A percentile compares a stretch with the other conserved stretches of the same genome.
These are phyloP conservation scores for Acanthoscelides obtectus DNA, from an alignment of 2,888 invertebrate genomes.

Conservation along the genomic window DNA sequence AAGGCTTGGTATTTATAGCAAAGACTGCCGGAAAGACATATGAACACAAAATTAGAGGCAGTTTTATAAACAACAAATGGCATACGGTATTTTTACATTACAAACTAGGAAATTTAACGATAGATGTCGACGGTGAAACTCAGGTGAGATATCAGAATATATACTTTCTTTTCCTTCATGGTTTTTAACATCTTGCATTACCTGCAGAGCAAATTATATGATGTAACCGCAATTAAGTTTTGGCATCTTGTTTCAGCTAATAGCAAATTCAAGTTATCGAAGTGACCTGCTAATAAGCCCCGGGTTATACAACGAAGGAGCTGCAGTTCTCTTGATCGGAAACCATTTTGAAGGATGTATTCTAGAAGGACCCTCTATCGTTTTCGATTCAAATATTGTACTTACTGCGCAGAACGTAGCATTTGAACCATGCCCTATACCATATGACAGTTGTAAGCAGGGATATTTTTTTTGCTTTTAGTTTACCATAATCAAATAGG, in stretches of 20 bases:
- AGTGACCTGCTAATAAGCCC: slow-evolving; percentile 68
- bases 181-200: no score
- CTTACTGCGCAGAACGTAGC: slow-evolving; percentile 60
- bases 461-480: neutral
- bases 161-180: neutral
- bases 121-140: slow-evolving; percentile 51
- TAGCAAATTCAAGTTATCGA: slow-evolving; percentile 77
- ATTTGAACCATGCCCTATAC: slow-evolving; percentile 73
- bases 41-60: slow-evolving; percentile 62
- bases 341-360: slow-evolving; percentile 80
- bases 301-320: slow-evolving; percentile 66
- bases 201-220: no score
- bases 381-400: slow-evolving; percentile 63
- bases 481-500: neutral
- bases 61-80: slow-evolving; percentile 77
- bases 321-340: slow-evolving; percentile 72
- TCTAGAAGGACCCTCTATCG: slow-evolving; percentile 79
- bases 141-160: slow-evolving; percentile 47
- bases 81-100: slow-evolving; percentile 68
- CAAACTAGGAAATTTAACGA: slow-evolving; percentile 55
- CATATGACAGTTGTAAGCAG: slow-evolving; percentile 64
- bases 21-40: slow-evolving; percentile 46
- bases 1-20: slow-evolving; percentile 51
- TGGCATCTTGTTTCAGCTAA: slow-evolving; percentile 49
- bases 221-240: no score